Conservation (phyloP, 1,140 invertebrate species). For the Listronotus oregonensis region DNA sequence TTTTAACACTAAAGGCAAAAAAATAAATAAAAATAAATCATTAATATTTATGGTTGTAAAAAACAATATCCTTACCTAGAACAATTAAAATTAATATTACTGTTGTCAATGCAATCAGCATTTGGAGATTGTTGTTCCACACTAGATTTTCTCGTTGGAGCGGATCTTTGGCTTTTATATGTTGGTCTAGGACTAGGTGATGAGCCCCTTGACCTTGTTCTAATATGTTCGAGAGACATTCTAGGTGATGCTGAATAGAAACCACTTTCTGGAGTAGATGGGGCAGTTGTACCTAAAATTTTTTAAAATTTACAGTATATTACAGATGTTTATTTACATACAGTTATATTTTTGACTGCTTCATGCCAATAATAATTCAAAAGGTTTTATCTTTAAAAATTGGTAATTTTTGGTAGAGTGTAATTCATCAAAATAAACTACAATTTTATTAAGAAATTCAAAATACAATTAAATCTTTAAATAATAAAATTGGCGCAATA, state of each 20-base stretch:
- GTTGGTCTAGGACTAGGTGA: conserved; percentile 51
- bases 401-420: too few species aligned
- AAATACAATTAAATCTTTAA: too few species aligned
- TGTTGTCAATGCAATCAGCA: conserved; percentile 39
- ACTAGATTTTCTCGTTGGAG: conserved; percentile 48
- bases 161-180: conserved; percentile 51
- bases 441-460: too few species aligned
- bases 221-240: conserved; percentile 48
- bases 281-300: conserved; percentile 58
- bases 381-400: too few species aligned
- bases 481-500: too few species aligned
- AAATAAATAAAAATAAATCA: neutral
- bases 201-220: conserved; percentile 47
- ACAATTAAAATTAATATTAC: conserved; percentile 33
- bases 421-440: too few species aligned
- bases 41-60: too few species aligned
- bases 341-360: too few species aligned
- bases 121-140: conserved; percentile 50
- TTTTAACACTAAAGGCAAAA: conserved; percentile 20
- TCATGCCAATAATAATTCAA: too few species aligned
- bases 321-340: too few species aligned
- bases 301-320: neutral
- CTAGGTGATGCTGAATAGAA: conserved; percentile 58
- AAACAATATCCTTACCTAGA: conserved; percentile 5
- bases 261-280: conserved; percentile 54